Conservation (phyloP, 2,797 vertebrate species). For the Taeniopygia guttata region DNA sequence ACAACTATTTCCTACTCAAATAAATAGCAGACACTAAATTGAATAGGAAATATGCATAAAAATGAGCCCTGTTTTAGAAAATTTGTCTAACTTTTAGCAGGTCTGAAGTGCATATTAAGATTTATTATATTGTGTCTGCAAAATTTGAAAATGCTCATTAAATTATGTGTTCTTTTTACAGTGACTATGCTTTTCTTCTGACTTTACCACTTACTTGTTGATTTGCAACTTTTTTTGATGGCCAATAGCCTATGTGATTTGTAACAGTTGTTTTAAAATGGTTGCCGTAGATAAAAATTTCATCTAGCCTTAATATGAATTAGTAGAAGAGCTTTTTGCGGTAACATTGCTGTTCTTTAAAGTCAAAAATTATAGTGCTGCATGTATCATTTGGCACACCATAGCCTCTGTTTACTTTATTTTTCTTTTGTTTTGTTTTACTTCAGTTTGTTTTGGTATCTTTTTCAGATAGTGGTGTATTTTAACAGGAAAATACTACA, state of each 20-base stretch:
- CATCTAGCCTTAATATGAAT: not conserved
- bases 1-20: not conserved
- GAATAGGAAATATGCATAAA: not conserved
- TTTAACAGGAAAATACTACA: conserved; percentile 30
- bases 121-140: not conserved
- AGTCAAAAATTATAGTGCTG: not conserved
- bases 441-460: not conserved
- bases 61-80: not conserved
- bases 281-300: not conserved
- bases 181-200: not conserved
- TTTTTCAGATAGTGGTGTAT: not conserved
- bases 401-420: not conserved
- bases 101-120: not conserved
- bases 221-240: not conserved
- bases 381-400: not conserved
- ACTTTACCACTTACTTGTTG: accelerated
- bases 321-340: not conserved
- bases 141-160: not conserved
- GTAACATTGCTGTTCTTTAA: not conserved
- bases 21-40: not conserved
- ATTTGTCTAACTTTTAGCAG: not conserved
- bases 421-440: not conserved
- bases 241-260: not conserved
- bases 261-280: not conserved
- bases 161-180: not conserved